Conservation (phyloP, 2,888 invertebrate species). For the Acrobasis consociella region DNA sequence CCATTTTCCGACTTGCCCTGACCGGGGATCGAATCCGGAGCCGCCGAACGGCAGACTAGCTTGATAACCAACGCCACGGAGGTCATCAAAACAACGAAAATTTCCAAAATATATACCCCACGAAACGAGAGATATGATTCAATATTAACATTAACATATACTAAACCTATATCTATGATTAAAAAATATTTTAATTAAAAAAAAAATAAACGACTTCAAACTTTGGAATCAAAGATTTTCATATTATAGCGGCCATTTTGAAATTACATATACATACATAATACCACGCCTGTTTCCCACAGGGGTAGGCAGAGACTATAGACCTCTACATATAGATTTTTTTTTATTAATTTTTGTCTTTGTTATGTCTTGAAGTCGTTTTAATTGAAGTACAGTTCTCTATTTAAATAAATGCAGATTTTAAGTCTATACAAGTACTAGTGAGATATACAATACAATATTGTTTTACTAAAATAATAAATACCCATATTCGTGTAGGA, state of each 20-base stretch:
- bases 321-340: too few species aligned
- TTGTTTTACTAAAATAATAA: not conserved
- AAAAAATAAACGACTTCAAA: constrained; percentile 10
- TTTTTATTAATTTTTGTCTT: too few species aligned
- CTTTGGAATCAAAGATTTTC: not conserved
- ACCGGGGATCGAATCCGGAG: too few species aligned
- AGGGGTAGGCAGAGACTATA: too few species aligned
- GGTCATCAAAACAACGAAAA: too few species aligned
- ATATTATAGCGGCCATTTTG: not conserved
- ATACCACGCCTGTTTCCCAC: too few species aligned
- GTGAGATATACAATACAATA: constrained; percentile 2
- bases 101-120: constrained; percentile 24
- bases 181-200: not conserved
- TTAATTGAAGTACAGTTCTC: not conserved
- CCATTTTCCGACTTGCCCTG: too few species aligned
- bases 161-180: constrained; percentile 17
- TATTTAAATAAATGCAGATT: constrained; percentile 12
- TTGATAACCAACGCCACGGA: too few species aligned
- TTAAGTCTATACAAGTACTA: not conserved
- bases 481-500: constrained; percentile 7
- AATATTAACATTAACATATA: constrained; percentile 31
- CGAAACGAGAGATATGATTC: constrained; percentile 36
- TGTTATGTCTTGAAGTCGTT: not conserved
- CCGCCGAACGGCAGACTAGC: too few species aligned
- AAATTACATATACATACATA: too few species aligned